phyloP scores from a whole-genome alignment of 1,140 invertebrate genomes.

The Zaprionus lachaisei region DNA sequence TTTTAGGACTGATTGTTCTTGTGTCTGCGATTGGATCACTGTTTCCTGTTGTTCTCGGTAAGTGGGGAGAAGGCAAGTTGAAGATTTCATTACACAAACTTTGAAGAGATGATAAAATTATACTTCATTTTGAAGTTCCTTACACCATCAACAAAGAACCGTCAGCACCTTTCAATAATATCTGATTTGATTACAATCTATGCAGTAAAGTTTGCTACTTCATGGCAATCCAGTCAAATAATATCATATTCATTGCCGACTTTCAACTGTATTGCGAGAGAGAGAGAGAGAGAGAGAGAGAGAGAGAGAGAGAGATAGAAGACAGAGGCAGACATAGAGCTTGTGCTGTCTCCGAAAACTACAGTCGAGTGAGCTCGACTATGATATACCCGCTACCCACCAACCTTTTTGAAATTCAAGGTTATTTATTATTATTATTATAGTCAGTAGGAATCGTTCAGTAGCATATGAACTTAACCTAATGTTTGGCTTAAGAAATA shows the following conservation, averaged over 20 bases:
- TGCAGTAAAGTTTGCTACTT: background rate
- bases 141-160: no score
- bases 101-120: no score
- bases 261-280: background rate
- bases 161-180: background rate
- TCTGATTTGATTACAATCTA: background rate
- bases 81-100: background rate
- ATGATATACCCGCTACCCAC: no score
- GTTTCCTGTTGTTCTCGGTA: conserved; percentile 45
- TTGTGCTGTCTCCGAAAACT: no score
- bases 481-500: no score
- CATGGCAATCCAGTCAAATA: background rate
- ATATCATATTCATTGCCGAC: background rate
- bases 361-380: no score
- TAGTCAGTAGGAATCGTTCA: no score
- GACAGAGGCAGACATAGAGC: no score
- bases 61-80: conserved; percentile 20
- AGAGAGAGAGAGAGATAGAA: background rate
- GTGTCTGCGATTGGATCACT: conserved; percentile 58
- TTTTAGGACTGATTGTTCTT: conserved; percentile 54
- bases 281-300: background rate
- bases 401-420: no score
- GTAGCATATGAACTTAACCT: no score
- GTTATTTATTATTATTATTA: no score
- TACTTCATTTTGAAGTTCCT: no score